Base-by-base conservation (phyloP, 2,113 vertebrate species). In the Chaetodon trifascialis region DNA sequence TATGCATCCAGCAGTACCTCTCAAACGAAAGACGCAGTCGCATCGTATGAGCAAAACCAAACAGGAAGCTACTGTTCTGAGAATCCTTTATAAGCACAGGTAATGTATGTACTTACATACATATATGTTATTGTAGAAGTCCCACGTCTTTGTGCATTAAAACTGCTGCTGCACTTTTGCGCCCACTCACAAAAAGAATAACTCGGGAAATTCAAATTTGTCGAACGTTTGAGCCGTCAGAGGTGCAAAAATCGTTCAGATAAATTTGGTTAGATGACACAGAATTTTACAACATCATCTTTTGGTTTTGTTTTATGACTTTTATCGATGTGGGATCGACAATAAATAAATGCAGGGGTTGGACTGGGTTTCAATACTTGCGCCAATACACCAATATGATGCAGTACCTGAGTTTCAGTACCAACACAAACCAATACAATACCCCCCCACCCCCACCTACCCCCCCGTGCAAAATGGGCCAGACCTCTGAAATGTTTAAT, bases 1-100 rank as follows among this genome's bases (percentile, higher is more conserved):
- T 88, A 82, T 88, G 90, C 88, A 91, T 68, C 52, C 55, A 86
- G 80, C 75, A 71, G 82, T 69, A 87, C 79, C 89, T 89, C 88
- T 51, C 62, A 72, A 63, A 72, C 66, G 44, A 56, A 56, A 44
- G 58, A 1, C 72, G 76, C 30, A 2, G 82, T 79, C 47, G 0
- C 42, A 25, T 76, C n/a, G 11, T 70, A 81, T 3, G 36, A 77
- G 68, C 62, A 70, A 73, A 86, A 86, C 76, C 85, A 85, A 88
- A 84, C 69, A 38, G 80, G 71, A 84, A 86, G 86, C 84, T 85
- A 40, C 55, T 63, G 47, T 76, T 82, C 55, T 81, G 63, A 76
- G 64, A 71, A 66, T 51, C 60, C 66, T 76, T 34, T 72, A 68
- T 42, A 85, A 88, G 82, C 89, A 89, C 91, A 91, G 74, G 36